Evolutionary conservation across 2,888 invertebrate species (phyloP), one percentile per base, ranked within the genome.

Genomic region (Vesta saturnalis): DNA sequence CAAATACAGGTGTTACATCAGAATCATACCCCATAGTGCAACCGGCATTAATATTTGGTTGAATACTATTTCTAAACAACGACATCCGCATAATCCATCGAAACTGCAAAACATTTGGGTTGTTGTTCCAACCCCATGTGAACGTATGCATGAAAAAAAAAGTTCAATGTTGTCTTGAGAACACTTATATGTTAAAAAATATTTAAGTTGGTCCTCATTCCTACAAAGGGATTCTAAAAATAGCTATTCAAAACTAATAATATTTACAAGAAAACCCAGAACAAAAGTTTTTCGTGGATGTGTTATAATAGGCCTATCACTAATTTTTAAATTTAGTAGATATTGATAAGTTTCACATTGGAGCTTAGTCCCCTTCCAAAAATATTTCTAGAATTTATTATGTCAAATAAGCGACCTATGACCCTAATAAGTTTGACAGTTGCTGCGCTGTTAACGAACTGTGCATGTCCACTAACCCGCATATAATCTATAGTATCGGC

Each of bases 221-320:
- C 54, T 55, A 30, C 19, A 30, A 21, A 70, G 68, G 52, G 70
- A 60, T 22, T 69, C 69, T 5, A 30, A 52, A 22, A 57, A 71
- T 55, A 71, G 56, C 12, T 39, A 22, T 58, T 62, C 43, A 1
- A 64, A 64, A 59, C 69, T 74, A 12, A 72, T 10, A 63, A 71
- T 69, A 23, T 66, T 71, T 23, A 73, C 8, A 16, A 72, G 66
- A 56, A 70, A 73, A 14, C 71, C 65, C 23, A 73, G 1, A 18
- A 71, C 70, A 67, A 73, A 73, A 30, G 73, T 72, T 69, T 73
- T 73, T 12, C 67, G 14, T 4, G 15, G 15, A 58, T 70, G 67
- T n/a, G 47, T 15, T 46, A 68, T 16, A 8, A 70, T 30, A 0
- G 55, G 39, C 60, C 21, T 52, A 1, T 64, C 66, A 56, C 68